Evolutionary conservation across 1,140 invertebrate genomes (phyloP).

Genomic region (Tribolium madens): DNA sequence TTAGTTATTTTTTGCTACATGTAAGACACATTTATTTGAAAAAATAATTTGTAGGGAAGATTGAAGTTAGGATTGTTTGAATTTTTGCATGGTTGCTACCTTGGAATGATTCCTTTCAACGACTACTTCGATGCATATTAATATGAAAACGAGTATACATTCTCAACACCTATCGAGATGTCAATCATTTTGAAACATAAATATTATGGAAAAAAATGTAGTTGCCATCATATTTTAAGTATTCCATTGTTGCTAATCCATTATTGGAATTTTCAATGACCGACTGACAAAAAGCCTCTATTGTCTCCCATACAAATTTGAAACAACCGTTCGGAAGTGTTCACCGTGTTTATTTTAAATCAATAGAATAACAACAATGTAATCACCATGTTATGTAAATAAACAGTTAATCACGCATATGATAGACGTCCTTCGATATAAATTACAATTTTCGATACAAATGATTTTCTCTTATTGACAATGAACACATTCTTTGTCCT

Average conservation of each 20-base stretch:
- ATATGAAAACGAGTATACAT: too few relatives aligned
- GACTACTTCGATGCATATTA: too few relatives aligned
- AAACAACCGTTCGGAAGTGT: background rate
- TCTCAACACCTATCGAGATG: too few relatives aligned
- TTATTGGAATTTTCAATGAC: background rate
- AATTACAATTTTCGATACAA: background rate
- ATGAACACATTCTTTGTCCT: background rate
- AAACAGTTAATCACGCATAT: background rate
- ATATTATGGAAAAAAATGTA: too few relatives aligned
- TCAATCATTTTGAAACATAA: too few relatives aligned
- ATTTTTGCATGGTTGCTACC: too few relatives aligned
- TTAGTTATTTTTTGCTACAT: too few relatives aligned
- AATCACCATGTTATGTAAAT: background rate
- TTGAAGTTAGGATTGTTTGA: too few relatives aligned
- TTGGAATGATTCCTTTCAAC: too few relatives aligned
- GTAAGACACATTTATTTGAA: too few relatives aligned
- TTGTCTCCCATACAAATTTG: background rate
- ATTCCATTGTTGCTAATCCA: background rate
- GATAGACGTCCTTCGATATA: slow-evolving; percentile 3
- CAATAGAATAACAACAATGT: background rate
- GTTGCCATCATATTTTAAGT: too few relatives aligned
- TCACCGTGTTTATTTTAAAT: background rate
- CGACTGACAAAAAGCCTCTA: background rate
- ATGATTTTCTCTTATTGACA: background rate
- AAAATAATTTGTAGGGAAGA: too few relatives aligned